These are phyloP conservation scores for Phyllopteryx taeniolatus DNA, from an alignment of 2,113 vertebrate species.

Conservation along the genomic window DNA sequence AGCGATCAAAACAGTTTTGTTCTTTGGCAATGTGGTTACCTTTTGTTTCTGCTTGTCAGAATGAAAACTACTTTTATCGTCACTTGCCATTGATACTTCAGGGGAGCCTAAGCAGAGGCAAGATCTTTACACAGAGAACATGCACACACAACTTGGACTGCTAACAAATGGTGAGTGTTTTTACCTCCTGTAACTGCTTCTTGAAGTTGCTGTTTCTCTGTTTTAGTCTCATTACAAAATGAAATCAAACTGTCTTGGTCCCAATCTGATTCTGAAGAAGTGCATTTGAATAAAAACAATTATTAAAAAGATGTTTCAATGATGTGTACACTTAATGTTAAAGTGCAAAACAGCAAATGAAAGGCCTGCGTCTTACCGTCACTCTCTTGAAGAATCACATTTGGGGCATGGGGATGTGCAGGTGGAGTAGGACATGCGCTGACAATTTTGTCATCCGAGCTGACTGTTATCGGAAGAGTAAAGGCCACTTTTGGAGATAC, in stretches of 20 bases:
- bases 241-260: conserved; percentile 52
- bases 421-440: conserved; percentile 35
- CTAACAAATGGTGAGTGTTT: background rate
- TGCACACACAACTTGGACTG: conserved; percentile 5
- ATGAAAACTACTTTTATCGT: conserved; percentile 15
- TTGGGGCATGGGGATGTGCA: conserved; percentile 34
- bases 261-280: conserved; percentile 65
- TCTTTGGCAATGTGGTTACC: conserved; percentile 5
- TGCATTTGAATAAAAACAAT: background rate
- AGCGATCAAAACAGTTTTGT: background rate
- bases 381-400: conserved; percentile 44
- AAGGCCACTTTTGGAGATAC: conserved; percentile 2
- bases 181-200: conserved; percentile 33
- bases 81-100: conserved; percentile 16
- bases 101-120: conserved; percentile 34
- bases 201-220: conserved; percentile 29
- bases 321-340: too few relatives aligned
- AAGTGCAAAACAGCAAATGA: background rate
- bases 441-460: conserved; percentile 19
- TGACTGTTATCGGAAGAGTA: conserved; percentile 24
- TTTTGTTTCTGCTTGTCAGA: conserved; percentile 20
- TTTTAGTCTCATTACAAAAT: conserved; percentile 24
- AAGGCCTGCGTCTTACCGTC: background rate
- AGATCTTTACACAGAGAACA: conserved; percentile 3
- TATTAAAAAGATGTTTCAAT: background rate